Evolutionary conservation across 2,797 vertebrate genomes (phyloP).

Genomic region (Danio aesculapii): DNA sequence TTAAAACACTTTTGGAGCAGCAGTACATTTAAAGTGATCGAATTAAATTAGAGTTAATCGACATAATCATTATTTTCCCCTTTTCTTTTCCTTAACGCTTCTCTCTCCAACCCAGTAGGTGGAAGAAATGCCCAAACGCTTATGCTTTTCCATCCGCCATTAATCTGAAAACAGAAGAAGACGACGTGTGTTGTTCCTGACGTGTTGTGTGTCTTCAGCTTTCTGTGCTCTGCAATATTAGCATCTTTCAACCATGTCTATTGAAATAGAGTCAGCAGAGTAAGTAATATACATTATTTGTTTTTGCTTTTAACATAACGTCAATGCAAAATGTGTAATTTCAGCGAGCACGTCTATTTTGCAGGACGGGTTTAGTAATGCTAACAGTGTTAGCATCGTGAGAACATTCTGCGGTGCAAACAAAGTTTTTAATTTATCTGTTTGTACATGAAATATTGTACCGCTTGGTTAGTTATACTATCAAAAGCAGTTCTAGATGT

Average conservation of each 20-base stretch:
- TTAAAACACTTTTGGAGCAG: no score
- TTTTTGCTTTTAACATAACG: accelerated
- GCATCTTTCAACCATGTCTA: slow-evolving; percentile 73
- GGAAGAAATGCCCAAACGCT: neutral
- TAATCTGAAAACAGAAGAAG: slow-evolving; percentile 5
- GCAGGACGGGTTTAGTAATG: neutral
- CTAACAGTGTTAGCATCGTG: slow-evolving; percentile 32
- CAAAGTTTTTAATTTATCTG: neutral
- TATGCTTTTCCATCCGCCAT: neutral
- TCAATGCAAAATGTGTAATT: accelerated
- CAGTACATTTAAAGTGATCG: no score
- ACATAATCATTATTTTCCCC: no score
- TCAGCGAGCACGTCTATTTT: neutral
- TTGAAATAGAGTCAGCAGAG: slow-evolving; percentile 84
- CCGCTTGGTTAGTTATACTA: neutral
- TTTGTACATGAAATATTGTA: neutral
- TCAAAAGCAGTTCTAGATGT: neutral
- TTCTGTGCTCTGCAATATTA: neutral
- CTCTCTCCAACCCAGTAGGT: neutral
- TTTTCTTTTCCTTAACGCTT: no score
- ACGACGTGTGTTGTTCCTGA: slow-evolving; percentile 23
- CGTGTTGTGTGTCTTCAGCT: neutral
- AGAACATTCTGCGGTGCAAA: neutral
- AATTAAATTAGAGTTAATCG: no score
- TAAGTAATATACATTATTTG: slow-evolving; percentile 63